Evolutionary conservation across 2,113 vertebrate species (phyloP), one percentile per base, ranked within the genome.

Genomic region (Sinosuthora webbiana): DNA sequence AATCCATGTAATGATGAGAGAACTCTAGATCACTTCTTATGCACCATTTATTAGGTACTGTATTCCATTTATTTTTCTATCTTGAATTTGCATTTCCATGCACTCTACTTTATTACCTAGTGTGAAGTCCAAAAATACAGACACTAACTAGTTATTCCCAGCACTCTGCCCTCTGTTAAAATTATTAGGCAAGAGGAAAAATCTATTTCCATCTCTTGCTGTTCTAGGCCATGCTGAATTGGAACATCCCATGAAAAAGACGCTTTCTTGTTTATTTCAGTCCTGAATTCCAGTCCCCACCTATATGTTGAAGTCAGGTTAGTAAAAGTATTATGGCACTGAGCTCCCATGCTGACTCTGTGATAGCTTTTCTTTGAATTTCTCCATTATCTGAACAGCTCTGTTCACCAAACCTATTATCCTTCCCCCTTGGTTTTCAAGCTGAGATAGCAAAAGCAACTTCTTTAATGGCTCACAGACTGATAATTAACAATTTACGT

Each of bases 401-500:
- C 97, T 98, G 97, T 98, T 98, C 98, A 98, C 97, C 97, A 98
- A 98, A 98, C 87, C 97, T 98, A 98, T 98, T 98, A 98, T 97
- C 97, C 94, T 97, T 96, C 95, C 94, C 97, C 91, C 94, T 97
- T 96, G 95, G 96, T 98, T 98, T 97, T 98, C 97, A 98, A 98
- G 97, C 98, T 97, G 97, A 97, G 96, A 98, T 97, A 97, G 97
- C 88, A 95, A 98, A 98, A 98, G 85, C 92, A 98, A 97, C 97
- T 98, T 98, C 97, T 97, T 98, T 98, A 98, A 98, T 97, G 95
- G 97, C 96, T 95, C 97, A 97, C 97, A 98, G 96, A 98, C 96
- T 98, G 98, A 98, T 98, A 98, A 98, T 98, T 98, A 98, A 97
- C 97, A 98, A 98, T 98, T 98, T 98, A 98, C 96, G 97, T 89